Evolutionary conservation across 35 echinoderm and acorn worm species (phyloP), one percentile per base, ranked within the genome.

Genomic region (Antedon bifida): DNA sequence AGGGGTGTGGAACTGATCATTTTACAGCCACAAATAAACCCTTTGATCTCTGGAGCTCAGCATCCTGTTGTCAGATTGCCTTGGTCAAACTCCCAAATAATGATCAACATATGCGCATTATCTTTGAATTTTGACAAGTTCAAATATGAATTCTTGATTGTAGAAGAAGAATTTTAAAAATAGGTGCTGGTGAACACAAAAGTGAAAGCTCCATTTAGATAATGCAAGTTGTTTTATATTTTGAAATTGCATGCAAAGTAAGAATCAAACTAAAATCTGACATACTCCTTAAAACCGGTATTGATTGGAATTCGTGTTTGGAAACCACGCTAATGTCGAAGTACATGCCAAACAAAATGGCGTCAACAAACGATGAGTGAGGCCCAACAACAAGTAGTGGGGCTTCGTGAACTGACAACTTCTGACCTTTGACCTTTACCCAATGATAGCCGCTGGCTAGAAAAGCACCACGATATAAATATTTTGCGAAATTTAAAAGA

Each of bases 291-390:
- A 64, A 2, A 19, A 10, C 5, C 9, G 5, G 51, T 64, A 64
- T 2, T 16, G 51, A 64, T 21, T 11, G 10, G 1, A 64, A 64
- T 11, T 64, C 51, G 1, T 64, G 51, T 64, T 64, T 64, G 2
- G 51, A 64, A 19, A 64, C 51, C 9, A 64, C 51, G 9, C 9
- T 64, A 8, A 64, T 19, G 26, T 64, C 51, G 51, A 19, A 23
- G 51, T 64, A 64, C 19, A 64, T 64, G 10, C 51, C 51, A 64
- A 64, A 64, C 23, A 64, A 64, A 64, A 64, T 64, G 51, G 74
- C 8, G 56, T 93, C 91, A 32, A 93, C 77, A 74, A 82, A 93
- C 0, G 78, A 82, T 8, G 35, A 86, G 75, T 93, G 91, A 31
- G 91, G 91, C 33, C 85, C 86, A 17, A 89, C 75, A 23, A 76